Conservation (phyloP, 2,113 vertebrate genomes). For the Terrapene triunguis region DNA sequence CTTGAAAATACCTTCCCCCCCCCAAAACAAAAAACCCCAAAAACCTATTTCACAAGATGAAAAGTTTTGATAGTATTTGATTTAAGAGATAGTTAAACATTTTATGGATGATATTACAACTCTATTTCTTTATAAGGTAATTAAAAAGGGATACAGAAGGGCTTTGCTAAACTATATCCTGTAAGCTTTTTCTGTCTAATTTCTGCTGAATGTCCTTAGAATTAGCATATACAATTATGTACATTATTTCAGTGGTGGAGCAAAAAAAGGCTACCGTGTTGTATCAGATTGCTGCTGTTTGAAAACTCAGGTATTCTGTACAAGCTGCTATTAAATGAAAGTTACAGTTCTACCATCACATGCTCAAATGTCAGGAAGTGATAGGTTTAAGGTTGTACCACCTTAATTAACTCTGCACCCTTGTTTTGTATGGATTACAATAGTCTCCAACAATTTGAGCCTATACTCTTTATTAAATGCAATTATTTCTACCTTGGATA, state of each 20-base stretch:
- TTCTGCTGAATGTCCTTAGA: neutral
- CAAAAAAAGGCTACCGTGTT: neutral
- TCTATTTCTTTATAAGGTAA: neutral
- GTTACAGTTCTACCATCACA: neutral
- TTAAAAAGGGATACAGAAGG: neutral
- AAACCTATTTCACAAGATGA: slow-evolving; percentile 1
- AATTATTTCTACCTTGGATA: accelerated
- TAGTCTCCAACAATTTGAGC: neutral
- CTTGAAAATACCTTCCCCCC: neutral
- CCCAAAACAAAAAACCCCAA: neutral
- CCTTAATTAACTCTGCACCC: neutral
- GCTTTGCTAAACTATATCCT: neutral
- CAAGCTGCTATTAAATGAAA: neutral
- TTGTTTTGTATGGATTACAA: neutral
- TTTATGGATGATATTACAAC: neutral
- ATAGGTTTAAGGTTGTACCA: neutral
- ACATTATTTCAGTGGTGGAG: neutral
- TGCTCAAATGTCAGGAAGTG: neutral
- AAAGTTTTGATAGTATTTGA: slow-evolving; percentile 1
- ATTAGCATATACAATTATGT: neutral
- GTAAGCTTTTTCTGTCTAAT: neutral
- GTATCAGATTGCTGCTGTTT: slow-evolving; percentile 12
- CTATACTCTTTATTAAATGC: neutral
- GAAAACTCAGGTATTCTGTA: neutral
- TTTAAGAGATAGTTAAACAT: slow-evolving; percentile 1